Conservation (phyloP, 1,140 invertebrate species). For the Megalonaias nervosa region DNA sequence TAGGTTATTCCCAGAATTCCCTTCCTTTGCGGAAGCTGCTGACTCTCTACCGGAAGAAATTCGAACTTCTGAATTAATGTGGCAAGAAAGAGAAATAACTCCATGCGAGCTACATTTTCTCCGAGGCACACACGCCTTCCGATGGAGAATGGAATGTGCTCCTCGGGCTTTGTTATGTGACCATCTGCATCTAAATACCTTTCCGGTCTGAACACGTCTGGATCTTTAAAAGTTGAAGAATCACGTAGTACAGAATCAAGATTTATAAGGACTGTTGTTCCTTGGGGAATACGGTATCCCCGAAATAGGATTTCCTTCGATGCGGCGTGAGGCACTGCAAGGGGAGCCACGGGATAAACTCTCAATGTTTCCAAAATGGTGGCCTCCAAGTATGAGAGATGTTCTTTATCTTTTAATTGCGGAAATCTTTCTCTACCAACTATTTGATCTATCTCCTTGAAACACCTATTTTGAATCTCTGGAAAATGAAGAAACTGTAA, state of each 20-base stretch:
- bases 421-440: slow-evolving; percentile 31
- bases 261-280: slow-evolving; percentile 28
- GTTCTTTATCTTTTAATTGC: slow-evolving; percentile 15
- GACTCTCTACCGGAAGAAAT: slow-evolving; percentile 14
- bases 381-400: slow-evolving; percentile 39
- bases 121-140: slow-evolving; percentile 46
- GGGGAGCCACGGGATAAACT: slow-evolving; percentile 52
- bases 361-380: slow-evolving; percentile 43
- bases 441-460: slow-evolving; percentile 75
- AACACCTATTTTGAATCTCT: too few relatives aligned
- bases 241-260: slow-evolving; percentile 11
- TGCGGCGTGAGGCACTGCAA: slow-evolving; percentile 65
- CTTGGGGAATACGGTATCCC: slow-evolving; percentile 21
- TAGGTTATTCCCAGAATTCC: slow-evolving; percentile 32
- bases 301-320: slow-evolving; percentile 53
- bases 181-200: slow-evolving; percentile 21
- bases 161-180: not conserved
- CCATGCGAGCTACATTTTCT: slow-evolving; percentile 44
- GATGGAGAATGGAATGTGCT: slow-evolving; percentile 28
- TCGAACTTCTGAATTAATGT: slow-evolving; percentile 40
- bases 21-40: not conserved
- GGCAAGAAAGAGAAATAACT: slow-evolving; percentile 46
- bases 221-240: slow-evolving; percentile 7
- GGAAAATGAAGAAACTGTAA: too few relatives aligned
- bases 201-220: slow-evolving; percentile 31